Base-by-base conservation (phyloP, 92 coral and sea anemone species). In the Zoanthus solanderi region DNA sequence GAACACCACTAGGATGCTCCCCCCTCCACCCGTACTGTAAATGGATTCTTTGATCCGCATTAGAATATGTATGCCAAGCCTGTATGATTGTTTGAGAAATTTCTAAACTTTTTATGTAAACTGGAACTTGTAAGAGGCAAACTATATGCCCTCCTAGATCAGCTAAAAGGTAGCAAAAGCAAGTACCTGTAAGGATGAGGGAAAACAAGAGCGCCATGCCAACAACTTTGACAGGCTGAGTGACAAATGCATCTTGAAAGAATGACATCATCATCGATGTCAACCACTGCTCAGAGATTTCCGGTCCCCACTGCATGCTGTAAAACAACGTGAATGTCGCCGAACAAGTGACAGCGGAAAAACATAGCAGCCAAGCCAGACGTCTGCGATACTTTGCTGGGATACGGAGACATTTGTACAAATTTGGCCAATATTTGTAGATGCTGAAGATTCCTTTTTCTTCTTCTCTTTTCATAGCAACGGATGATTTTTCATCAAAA, bases 181-280 rank as follows among this genome's bases (percentile, higher is more conserved):
- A 6, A 46, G 46, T 79, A 79, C 84, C 84, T 3, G 84, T 90
- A n/a, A 90, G 71, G 29, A 90, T 83, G 10, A 90, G 90, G n/a
- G 93, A 91, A 6, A 90, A 87, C 29, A 72, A 90, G 11, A 88
- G 67, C 6, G 96, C 96, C 34, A 91, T 75, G 6, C 54, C 85
- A 11, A 92, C 92, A 18, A 96, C 90, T 89, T 96, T 96, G 28
- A 94, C 79, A 50, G 98, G 98, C 71, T 96, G 98, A 44, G 92
- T 90, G 53, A 96, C 87, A 30, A 92, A 88, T 17, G 94, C 98
- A 34, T 95, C 97, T 89, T 96, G 98, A 44, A 94, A 54, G 88
- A 96, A 96, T 32, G 98, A 94, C 30, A 94, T 89, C 58, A 96
- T 88, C 71, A 96, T 91, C 15, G 98, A 92, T 37, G 93, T 87